Evolutionary conservation across 2,797 vertebrate genomes (phyloP), one percentile per base, ranked within the genome.

Genomic region (Catostomus latipinnis): DNA sequence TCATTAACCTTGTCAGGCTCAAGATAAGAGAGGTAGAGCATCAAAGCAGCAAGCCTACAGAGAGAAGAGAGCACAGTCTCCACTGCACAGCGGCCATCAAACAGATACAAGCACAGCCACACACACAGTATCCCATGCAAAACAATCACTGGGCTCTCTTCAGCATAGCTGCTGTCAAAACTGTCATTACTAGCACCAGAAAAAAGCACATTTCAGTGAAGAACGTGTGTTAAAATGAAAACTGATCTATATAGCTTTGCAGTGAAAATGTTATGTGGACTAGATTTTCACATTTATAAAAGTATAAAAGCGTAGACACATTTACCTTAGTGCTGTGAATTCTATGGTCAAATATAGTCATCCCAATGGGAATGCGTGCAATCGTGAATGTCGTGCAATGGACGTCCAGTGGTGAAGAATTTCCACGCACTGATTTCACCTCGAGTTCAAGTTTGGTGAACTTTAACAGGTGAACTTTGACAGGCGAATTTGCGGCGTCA

Each of bases 1-100:
- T 95, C 93, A 94, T 95, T 94, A 94, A 94, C 93, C 94, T 94
- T 93, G 91, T 91, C 92, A 92, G 91, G 92, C 93, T 84, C 88
- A 87, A 93, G 93, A 94, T 94, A 94, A 95, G 93, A 93, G 91
- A 93, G 88, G 89, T 90, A 91, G 92, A 88, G 93, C 92, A 93
- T 94, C 93, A 94, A 94, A 94, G 93, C 90, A 74, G 90, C 88
- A 88, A 87, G 89, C 92, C 90, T 90, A 91, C 90, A 91, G 90
- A 93, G 89, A 92, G 91, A 90, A 91, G 89, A 93, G 91, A 90
- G 91, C 87, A 84, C 89, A 78, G 88, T 88, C 86, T 90, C 86
- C 86, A 81, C 84, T 75, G 90, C 89, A 90, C 89, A 90, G 91
- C 87, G 86, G 87, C 90, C 88, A 85, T 89, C 91, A 90, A 85